Base-by-base conservation (phyloP, 1,140 invertebrate species). In the Drosophila equinoxialis region DNA sequence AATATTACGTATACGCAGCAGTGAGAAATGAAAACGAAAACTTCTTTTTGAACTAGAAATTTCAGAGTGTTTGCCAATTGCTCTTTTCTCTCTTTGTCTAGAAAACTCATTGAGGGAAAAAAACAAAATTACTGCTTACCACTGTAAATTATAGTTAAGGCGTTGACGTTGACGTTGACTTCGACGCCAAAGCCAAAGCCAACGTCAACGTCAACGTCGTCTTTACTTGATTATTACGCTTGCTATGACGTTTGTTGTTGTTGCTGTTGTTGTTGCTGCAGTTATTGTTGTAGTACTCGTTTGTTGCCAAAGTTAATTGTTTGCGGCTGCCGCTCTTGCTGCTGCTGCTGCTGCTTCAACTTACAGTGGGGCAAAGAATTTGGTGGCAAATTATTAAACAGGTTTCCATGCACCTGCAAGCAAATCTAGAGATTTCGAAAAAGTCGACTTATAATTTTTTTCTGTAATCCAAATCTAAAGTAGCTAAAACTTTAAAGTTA, bases 221-320 rank as follows among this genome's bases (percentile, higher is more conserved):
- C 59, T 55, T 65, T 77, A 64, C 64, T 70, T 69, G 78, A 61
- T 81, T 75, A 73, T 75, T 81, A 55, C 35, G 77, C 48, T 67
- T 20, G 66, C 61, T 69, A 65, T 4, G 63, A 55, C 23, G 65
- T 55, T 48, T 77, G 57, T 59, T 64, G 61, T 41, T 69, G 65
- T 33, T 65, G 65, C 33, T 76, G 37, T 57, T 65, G 45, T 63
- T 69, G 41, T 30, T 68, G 60, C 51, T 66, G 59, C n/a, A 70
- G 67, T 11, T 60, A 54, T 33, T 60, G 64, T 68, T 66, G 80
- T 67, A 84, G 71, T 83, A 80, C 81, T 89, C 73, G 83, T 89
- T 86, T 87, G 83, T 87, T 86, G 82, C 79, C 82, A 79, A 87
- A 87, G 82, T 86, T 86, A 87, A 86, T 86, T 86, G 75, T 86